Conservation (phyloP, 1,140 invertebrate genomes). For the Octopus bimaculoides region DNA sequence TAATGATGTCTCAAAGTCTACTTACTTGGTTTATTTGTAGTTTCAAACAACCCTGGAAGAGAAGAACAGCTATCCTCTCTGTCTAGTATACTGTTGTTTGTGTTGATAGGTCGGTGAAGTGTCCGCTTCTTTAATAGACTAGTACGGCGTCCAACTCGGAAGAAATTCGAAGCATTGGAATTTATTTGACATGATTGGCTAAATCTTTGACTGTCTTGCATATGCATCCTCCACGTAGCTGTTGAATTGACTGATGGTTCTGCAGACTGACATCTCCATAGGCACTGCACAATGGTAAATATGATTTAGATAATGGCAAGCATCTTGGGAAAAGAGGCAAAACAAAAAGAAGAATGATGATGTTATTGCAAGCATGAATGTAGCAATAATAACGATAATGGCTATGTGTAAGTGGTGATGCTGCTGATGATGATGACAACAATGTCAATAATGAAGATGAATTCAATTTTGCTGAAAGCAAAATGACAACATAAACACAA, state of each 20-base stretch:
- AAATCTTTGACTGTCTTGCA: slow-evolving; percentile 39
- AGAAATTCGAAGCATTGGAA: slow-evolving; percentile 29
- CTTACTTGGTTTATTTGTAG: background rate
- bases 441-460: too few relatives aligned
- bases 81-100: slow-evolving; percentile 20
- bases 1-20: background rate
- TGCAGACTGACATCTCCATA: slow-evolving; percentile 92
- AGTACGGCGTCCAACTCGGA: slow-evolving; percentile 40
- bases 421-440: too few relatives aligned
- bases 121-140: slow-evolving; percentile 43
- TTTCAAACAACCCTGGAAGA: slow-evolving; percentile 17
- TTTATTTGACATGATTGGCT: slow-evolving; percentile 17
- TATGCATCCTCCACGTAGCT: slow-evolving; percentile 55
- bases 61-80: slow-evolving; percentile 25
- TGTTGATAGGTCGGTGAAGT: slow-evolving; percentile 17
- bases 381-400: too few relatives aligned
- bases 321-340: too few relatives aligned
- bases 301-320: too few relatives aligned
- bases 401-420: too few relatives aligned
- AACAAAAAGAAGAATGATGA: too few relatives aligned
- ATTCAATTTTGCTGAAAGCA: too few relatives aligned
- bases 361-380: too few relatives aligned
- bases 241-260: slow-evolving; percentile 46
- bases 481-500: too few relatives aligned
- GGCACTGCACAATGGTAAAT: slow-evolving; percentile 69